Evolutionary conservation across 2,888 invertebrate genomes (phyloP).

Genomic region (Sepioteuthis lessoniana): DNA sequence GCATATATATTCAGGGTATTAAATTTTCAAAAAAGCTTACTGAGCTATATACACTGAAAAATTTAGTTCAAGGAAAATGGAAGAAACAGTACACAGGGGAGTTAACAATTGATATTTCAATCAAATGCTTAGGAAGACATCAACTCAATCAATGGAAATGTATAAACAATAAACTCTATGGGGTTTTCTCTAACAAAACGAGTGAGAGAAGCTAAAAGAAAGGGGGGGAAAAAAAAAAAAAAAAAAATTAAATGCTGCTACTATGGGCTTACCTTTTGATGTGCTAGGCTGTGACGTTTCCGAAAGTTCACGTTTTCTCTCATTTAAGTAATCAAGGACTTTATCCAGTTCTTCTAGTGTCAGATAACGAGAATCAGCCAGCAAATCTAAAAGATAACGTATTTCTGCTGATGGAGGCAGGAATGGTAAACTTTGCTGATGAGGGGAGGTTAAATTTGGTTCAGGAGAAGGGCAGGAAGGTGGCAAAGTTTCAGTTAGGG

Average conservation of each 20-base stretch:
- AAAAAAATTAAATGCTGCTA: neutral
- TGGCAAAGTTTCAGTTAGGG: slow-evolving; percentile 49
- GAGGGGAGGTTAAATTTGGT: neutral
- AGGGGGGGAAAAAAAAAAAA: neutral
- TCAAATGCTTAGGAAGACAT: neutral
- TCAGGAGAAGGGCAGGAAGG: neutral
- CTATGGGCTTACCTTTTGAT: neutral
- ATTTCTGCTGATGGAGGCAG: slow-evolving; percentile 67
- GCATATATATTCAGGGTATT: too few relatives aligned
- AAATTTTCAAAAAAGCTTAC: neutral
- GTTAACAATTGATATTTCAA: neutral
- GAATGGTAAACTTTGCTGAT: slow-evolving; percentile 57
- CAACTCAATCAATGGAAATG: neutral
- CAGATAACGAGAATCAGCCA: slow-evolving; percentile 84
- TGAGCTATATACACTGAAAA: neutral
- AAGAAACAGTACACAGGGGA: neutral
- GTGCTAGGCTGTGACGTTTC: slow-evolving; percentile 55
- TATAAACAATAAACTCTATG: neutral
- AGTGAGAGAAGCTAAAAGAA: neutral
- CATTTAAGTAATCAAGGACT: slow-evolving; percentile 80
- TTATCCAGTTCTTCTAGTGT: slow-evolving; percentile 71
- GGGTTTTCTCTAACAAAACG: neutral
- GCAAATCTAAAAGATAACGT: slow-evolving; percentile 81
- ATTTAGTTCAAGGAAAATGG: neutral
- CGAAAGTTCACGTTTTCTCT: slow-evolving; percentile 79